Evolutionary conservation across 2,113 vertebrate species (phyloP).

Genomic region (Tyto alba): DNA sequence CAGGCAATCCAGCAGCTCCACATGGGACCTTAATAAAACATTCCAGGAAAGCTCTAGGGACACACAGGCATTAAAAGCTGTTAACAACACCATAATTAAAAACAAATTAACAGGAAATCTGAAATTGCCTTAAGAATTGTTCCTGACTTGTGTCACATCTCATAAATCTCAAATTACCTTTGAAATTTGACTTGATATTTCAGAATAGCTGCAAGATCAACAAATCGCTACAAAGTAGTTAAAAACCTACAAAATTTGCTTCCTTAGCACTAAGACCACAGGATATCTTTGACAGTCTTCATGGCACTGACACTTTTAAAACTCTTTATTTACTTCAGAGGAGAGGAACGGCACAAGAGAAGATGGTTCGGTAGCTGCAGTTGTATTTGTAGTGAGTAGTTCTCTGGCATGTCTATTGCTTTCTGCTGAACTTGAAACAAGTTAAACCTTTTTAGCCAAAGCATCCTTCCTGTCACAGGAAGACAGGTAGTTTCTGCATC

Average conservation of each 20-base stretch:
- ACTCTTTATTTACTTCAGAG: neutral
- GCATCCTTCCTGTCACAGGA: neutral
- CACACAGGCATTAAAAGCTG: neutral
- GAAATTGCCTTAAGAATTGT: constrained; percentile 28
- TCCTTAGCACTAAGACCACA: neutral
- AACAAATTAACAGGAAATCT: constrained; percentile 38
- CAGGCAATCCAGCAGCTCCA: neutral
- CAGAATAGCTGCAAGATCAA: neutral
- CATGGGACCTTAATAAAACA: constrained; percentile 7
- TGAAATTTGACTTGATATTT: constrained; percentile 8
- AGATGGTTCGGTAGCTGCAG: neutral
- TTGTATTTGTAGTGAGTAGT: neutral
- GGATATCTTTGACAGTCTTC: neutral
- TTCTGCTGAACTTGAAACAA: neutral
- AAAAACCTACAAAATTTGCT: neutral
- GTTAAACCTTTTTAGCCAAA: neutral
- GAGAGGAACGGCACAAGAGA: neutral
- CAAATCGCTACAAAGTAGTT: neutral
- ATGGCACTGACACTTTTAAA: neutral
- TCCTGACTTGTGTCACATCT: constrained; percentile 6
- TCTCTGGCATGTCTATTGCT: neutral
- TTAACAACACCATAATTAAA: constrained; percentile 28
- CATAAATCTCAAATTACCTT: constrained; percentile 30
- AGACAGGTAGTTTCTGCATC: neutral
- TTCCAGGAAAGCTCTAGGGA: constrained; percentile 9